phyloP scores from a whole-genome alignment of 2,888 invertebrate genomes.

The Latheticus oryzae region DNA sequence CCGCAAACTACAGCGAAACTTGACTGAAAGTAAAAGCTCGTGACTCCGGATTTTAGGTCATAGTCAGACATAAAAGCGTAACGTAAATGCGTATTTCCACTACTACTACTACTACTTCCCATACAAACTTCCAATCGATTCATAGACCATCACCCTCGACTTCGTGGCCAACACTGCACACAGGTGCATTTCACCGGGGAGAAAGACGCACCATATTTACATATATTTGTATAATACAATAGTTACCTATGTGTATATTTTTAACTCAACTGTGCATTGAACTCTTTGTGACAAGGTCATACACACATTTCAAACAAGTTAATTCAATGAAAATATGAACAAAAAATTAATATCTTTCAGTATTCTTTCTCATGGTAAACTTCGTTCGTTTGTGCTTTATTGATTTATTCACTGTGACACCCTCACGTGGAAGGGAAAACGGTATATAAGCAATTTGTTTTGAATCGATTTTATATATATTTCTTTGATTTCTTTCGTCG shows the following conservation, averaged over 20 bases:
- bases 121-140: constrained; percentile 38
- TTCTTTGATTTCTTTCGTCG: constrained; percentile 15
- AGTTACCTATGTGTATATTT: constrained; percentile 39
- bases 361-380: constrained; percentile 2
- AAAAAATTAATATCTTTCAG: neutral
- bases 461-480: constrained; percentile 26
- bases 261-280: constrained; percentile 40
- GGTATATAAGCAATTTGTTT: constrained; percentile 21
- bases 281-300: constrained; percentile 44
- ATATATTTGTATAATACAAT: constrained; percentile 42
- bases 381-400: constrained; percentile 15
- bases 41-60: constrained; percentile 55
- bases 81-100: constrained; percentile 53
- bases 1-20: constrained; percentile 42
- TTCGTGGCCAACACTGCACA: constrained; percentile 17
- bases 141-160: constrained; percentile 30
- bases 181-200: constrained; percentile 24
- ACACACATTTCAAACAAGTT: constrained; percentile 37
- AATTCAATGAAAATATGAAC: neutral
- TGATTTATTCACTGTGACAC: constrained; percentile 20
- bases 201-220: constrained; percentile 28
- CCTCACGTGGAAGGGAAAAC: constrained; percentile 9
- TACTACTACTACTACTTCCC: constrained; percentile 38
- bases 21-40: constrained; percentile 55
- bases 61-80: constrained; percentile 54